These are phyloP conservation scores for Lanius collurio DNA, from an alignment of 2,113 vertebrate genomes.

Conservation along the genomic window DNA sequence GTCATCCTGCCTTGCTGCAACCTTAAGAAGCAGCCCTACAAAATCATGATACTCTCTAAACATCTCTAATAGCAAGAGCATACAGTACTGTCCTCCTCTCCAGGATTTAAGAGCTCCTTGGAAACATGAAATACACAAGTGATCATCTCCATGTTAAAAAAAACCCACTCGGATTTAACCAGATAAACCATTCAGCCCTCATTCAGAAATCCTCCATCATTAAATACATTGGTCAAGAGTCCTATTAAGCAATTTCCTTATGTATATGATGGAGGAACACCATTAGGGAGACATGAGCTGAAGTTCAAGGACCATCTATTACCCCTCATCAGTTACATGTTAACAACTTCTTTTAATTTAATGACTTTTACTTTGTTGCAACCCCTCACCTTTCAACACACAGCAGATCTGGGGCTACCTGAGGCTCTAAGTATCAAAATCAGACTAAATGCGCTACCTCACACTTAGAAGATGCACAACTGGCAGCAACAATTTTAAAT, in stretches of 20 bases:
- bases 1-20: neutral
- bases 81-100: rapidly evolving
- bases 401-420: neutral
- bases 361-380: neutral
- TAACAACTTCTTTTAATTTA: neutral
- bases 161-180: neutral
- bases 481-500: neutral
- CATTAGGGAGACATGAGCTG: neutral
- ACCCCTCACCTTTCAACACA: neutral
- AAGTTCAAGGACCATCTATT: neutral
- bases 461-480: neutral
- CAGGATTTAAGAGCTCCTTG: neutral
- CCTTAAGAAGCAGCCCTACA: neutral
- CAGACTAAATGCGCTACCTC: neutral
- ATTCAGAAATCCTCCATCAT: neutral
- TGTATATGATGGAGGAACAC: neutral
- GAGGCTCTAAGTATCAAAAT: neutral
- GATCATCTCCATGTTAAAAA: neutral
- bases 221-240: neutral
- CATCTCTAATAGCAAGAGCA: neutral
- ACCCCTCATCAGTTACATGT: neutral
- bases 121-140: neutral
- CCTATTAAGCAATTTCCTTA: neutral
- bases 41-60: neutral
- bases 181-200: neutral